Percentiles rank a stretch among this genome's conserved stretches.
Conservation (phyloP, 2,113 vertebrate genomes). For the Mixornis gularis region DNA sequence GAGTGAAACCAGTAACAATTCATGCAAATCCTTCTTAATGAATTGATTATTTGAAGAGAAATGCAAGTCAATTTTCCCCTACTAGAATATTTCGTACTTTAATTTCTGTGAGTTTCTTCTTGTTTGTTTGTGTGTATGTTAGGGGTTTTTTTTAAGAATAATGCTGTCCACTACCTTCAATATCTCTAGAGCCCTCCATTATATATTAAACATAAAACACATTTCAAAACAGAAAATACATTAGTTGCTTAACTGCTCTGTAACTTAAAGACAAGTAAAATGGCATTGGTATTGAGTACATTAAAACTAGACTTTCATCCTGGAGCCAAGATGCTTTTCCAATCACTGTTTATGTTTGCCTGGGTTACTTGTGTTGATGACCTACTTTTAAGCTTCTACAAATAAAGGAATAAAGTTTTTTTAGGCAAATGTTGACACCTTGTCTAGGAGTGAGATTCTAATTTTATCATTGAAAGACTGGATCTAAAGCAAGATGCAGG, state of each 20-base stretch:
- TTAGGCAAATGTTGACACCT: conserved; percentile 19
- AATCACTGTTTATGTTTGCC: background rate
- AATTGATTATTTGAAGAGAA: background rate
- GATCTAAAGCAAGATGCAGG: background rate
- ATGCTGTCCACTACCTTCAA: background rate
- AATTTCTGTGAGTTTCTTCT: background rate
- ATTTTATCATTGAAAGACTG: background rate
- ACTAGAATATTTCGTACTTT: background rate
- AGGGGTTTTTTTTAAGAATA: background rate
- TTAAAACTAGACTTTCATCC: background rate
- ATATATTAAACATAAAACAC: background rate
- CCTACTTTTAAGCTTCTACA: conserved; percentile 1
- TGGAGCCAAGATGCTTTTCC: background rate
- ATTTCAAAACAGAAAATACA: background rate
- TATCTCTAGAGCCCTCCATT: background rate
- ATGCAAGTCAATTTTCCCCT: background rate
- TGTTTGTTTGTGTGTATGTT: background rate
- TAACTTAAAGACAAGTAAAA: background rate
- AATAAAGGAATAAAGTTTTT: conserved; percentile 29
- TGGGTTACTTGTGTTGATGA: conserved; percentile 26
- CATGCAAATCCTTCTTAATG: background rate
- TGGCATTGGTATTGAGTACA: background rate
- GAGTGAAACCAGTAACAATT: background rate
- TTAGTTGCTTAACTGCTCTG: background rate
- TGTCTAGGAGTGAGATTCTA: conserved; percentile 25